Base-by-base conservation (phyloP, 2,797 vertebrate genomes). In the Triplophysa yarkandensis region DNA sequence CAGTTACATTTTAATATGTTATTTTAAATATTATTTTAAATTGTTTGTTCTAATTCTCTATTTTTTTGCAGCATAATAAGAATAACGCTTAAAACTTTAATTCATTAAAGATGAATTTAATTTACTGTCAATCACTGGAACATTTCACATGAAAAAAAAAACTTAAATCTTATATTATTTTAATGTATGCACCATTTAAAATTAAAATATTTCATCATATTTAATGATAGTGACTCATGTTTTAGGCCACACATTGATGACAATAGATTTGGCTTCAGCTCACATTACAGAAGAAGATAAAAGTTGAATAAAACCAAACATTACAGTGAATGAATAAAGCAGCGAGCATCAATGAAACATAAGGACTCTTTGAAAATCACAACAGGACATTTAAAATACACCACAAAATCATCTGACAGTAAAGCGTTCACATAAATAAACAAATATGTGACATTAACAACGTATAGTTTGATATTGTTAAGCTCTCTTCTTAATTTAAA, bases 111-210 rank as follows among this genome's bases (percentile, higher is more conserved):
- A 48, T 55, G 39, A 67, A 61, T 60, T 48, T 57, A 11, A 69
- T 76, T 69, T 72, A 72, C 61, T 73, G 44, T 21, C 52, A 78
- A 57, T 32, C 54, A 73, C 41, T 25, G 71, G 57, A 61, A 79
- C 68, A 4, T 73, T 55, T 54, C 11, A 50, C 23, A 72, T 21
- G n/a, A 4, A 32, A 21, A 52, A 72, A 30, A 10, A 63, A 32
- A 68, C 4, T 44, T 13, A 71, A 8, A 48, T n/a, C 16, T n/a
- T 10, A 5, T 1, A n/a, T 54, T 27, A n/a, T n/a, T 8, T 32
- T 3, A 17, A 57, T 30, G 27, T 57, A 30, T 17, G 16, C 13
- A 1, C 2, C 25, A 28, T 30, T 28, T 57, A 4, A 0, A 27
- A 14, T 68, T 41, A n/a, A 2, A 11, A 14, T 36, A 52, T 21